phyloP scores from a whole-genome alignment of 37 sponge, comb jelly and placozoan species.

The Chondrilla cf. caribensis region DNA sequence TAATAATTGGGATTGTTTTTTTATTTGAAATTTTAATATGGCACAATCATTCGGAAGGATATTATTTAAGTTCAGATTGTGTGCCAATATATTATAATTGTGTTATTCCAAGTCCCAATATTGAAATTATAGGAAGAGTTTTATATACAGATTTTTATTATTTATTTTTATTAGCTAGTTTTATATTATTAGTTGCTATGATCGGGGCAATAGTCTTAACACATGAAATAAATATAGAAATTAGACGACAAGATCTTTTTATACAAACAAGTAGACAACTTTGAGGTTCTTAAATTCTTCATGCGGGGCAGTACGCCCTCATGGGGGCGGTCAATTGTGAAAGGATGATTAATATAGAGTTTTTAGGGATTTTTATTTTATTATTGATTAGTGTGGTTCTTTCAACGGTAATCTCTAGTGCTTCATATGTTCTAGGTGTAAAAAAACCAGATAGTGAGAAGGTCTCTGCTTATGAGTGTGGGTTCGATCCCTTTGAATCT shows the following conservation, averaged over 20 bases:
- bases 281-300: conserved; percentile 14
- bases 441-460: conserved; percentile 72
- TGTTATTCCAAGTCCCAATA: conserved; percentile 32
- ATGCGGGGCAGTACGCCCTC: neutral
- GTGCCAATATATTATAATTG: conserved; percentile 30
- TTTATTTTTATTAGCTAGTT: conserved; percentile 79
- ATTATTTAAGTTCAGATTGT: neutral
- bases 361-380: conserved; percentile 56
- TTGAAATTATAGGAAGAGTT: conserved; percentile 63
- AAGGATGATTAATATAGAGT: conserved; percentile 12
- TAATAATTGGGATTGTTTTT: conserved; percentile 64
- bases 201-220: conserved; percentile 77
- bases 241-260: conserved; percentile 63
- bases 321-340: conserved; percentile 18
- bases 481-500: conserved; percentile 78
- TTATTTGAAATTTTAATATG: conserved; percentile 47
- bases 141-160: conserved; percentile 76
- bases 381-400: conserved; percentile 65
- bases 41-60: conserved; percentile 5
- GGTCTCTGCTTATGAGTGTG: conserved; percentile 72
- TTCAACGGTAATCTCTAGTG: conserved; percentile 74
- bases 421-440: conserved; percentile 64
- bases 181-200: conserved; percentile 86
- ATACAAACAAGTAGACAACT: conserved; percentile 50
- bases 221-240: conserved; percentile 32